Evolutionary conservation across 2,888 invertebrate genomes (phyloP).

Genomic region (Atrina japonica): DNA sequence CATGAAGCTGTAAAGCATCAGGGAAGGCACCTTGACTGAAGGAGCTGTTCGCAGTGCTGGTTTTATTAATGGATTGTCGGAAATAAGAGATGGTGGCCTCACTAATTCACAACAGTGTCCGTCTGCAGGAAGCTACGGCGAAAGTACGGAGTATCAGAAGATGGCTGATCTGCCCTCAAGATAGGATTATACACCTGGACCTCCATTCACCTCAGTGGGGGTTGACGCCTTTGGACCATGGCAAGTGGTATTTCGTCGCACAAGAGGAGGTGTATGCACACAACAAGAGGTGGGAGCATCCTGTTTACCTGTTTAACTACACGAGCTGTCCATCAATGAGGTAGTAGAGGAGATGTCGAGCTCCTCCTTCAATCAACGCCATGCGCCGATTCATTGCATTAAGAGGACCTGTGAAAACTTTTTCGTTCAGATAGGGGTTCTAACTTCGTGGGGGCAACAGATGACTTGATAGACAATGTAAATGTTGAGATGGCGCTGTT

Average conservation of each 20-base stretch:
- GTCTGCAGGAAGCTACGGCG: too few relatives aligned
- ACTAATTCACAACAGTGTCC: too few relatives aligned
- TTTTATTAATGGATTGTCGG: too few relatives aligned
- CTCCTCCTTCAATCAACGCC: conserved; percentile 51
- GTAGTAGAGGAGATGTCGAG: conserved; percentile 48
- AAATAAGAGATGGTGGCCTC: too few relatives aligned
- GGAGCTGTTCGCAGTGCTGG: too few relatives aligned
- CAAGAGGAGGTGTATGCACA: conserved; percentile 43
- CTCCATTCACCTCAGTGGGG: conserved; percentile 50
- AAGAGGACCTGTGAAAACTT: conserved; percentile 33
- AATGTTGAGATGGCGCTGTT: conserved; percentile 34
- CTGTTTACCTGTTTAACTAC: conserved; percentile 49
- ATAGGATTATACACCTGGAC: background rate
- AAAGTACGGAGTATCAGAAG: too few relatives aligned
- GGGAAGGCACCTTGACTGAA: too few relatives aligned
- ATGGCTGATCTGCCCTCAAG: too few relatives aligned
- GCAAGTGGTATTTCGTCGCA: conserved; percentile 43
- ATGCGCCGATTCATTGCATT: conserved; percentile 43
- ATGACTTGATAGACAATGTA: conserved; percentile 26
- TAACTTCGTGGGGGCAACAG: conserved; percentile 47
- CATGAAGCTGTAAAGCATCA: too few relatives aligned
- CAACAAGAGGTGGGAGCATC: conserved; percentile 48
- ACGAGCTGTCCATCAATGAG: conserved; percentile 52
- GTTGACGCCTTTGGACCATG: conserved; percentile 50
- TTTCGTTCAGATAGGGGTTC: conserved; percentile 45